Evolutionary conservation across 2,797 vertebrate species (phyloP).

Genomic region (Chaetodon trifasciatus): DNA sequence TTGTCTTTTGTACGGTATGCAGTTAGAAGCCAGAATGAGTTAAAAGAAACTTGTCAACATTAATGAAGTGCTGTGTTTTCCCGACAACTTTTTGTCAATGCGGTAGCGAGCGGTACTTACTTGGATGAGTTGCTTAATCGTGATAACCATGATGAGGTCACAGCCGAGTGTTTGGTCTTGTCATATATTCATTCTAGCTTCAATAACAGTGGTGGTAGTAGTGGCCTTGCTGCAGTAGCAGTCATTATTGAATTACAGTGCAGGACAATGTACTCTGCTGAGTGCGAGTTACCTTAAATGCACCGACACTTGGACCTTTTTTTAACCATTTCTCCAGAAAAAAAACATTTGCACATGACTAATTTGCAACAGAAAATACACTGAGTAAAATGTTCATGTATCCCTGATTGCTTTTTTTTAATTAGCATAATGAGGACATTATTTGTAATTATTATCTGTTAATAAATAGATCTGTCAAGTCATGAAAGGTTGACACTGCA

Average conservation of each 20-base stretch:
- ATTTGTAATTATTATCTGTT: background rate
- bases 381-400: background rate
- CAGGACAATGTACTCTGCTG: conserved; percentile 4
- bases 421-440: conserved; percentile 2
- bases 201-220: background rate
- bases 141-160: conserved; percentile 33
- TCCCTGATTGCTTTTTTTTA: background rate
- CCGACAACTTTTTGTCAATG: conserved; percentile 33
- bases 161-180: conserved; percentile 26
- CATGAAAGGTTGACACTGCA: background rate
- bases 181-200: conserved; percentile 9
- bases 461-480: background rate
- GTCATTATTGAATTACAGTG: conserved; percentile 22
- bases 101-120: background rate
- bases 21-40: conserved; percentile 67
- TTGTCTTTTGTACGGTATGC: conserved; percentile 78
- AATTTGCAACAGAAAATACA: background rate
- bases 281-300: conserved; percentile 21
- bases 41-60: conserved; percentile 73
- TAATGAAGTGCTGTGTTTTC: conserved; percentile 53
- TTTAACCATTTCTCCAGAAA: background rate
- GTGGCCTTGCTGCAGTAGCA: conserved; percentile 30
- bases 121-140: conserved; percentile 31
- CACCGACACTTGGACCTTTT: background rate
- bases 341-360: background rate